A percentile compares a stretch with the other conserved stretches of the same genome.
Evolutionary conservation across 2,888 invertebrate species (phyloP).

Genomic region (Drosophila lacicola): DNA sequence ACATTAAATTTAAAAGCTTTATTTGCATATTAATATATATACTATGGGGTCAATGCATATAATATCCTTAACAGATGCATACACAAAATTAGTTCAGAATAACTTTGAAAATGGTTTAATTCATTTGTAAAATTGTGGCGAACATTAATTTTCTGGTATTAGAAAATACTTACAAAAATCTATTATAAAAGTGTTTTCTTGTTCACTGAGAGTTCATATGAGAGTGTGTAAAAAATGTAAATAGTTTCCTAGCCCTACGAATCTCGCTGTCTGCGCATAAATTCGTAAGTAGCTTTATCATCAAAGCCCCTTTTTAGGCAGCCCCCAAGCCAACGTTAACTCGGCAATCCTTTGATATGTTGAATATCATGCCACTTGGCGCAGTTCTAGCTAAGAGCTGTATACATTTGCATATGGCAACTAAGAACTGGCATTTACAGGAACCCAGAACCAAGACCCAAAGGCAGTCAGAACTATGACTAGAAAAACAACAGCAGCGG

Average conservation of each 20-base stretch:
- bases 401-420: slow-evolving; percentile 69
- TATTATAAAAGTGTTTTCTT: neutral
- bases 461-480: slow-evolving; percentile 18
- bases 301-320: slow-evolving; percentile 33
- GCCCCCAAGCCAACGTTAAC: slow-evolving; percentile 18
- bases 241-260: slow-evolving; percentile 7
- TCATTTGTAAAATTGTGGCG: too few species aligned
- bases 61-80: too few species aligned
- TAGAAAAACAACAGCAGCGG: slow-evolving; percentile 5
- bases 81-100: too few species aligned
- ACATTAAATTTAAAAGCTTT: too few species aligned
- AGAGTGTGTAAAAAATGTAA: neutral
- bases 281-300: slow-evolving; percentile 49
- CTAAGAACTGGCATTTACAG: slow-evolving; percentile 31
- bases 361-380: slow-evolving; percentile 77
- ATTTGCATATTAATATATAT: too few species aligned
- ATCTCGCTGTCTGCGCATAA: slow-evolving; percentile 26
- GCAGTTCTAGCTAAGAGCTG: slow-evolving; percentile 68
- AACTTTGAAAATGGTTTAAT: too few species aligned
- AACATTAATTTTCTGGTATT: too few species aligned
- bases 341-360: slow-evolving; percentile 73
- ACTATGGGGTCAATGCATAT: too few species aligned
- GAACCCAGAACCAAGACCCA: slow-evolving; percentile 3
- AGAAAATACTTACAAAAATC: too few species aligned
- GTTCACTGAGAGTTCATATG: too few species aligned